phyloP scores from a whole-genome alignment of 2,797 vertebrate species.

The Pitangus sulphuratus region DNA sequence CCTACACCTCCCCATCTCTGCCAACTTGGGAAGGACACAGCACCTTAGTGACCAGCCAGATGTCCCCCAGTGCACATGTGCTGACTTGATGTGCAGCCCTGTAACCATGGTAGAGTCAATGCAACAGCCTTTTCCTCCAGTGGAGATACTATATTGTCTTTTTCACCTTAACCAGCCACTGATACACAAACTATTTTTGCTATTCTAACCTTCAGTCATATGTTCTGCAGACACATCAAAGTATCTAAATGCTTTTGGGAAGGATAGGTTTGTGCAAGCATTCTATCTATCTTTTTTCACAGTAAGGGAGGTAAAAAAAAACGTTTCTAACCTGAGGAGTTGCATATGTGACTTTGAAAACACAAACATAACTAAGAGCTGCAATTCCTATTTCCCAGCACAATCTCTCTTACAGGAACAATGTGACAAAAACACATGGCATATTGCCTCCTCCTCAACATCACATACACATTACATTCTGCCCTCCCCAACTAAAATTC shows the following conservation, averaged over 20 bases:
- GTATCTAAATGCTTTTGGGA: not conserved
- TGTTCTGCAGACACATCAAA: not conserved
- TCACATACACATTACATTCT: not conserved
- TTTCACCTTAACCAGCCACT: not conserved
- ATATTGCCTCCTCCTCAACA: not conserved
- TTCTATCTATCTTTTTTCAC: not conserved
- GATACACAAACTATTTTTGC: not conserved
- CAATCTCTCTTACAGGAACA: not conserved
- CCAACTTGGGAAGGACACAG: not conserved
- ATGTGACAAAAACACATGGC: not conserved
- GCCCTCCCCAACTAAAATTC: not conserved
- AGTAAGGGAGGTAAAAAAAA: not conserved
- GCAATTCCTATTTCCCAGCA: not conserved
- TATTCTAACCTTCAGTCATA: not conserved
- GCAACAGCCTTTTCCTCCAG: not conserved
- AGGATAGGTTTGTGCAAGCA: not conserved
- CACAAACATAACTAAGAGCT: not conserved
- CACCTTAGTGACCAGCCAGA: rapidly evolving
- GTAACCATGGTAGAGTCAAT: not conserved
- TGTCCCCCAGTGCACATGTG: rapidly evolving
- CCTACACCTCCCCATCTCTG: rapidly evolving
- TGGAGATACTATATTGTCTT: not conserved
- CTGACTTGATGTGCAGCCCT: not conserved
- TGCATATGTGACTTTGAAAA: not conserved
- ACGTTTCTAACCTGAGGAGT: not conserved